These are phyloP conservation scores for Aspidiotus destructor DNA, from an alignment of 2,888 invertebrate genomes.

Conservation along the genomic window DNA sequence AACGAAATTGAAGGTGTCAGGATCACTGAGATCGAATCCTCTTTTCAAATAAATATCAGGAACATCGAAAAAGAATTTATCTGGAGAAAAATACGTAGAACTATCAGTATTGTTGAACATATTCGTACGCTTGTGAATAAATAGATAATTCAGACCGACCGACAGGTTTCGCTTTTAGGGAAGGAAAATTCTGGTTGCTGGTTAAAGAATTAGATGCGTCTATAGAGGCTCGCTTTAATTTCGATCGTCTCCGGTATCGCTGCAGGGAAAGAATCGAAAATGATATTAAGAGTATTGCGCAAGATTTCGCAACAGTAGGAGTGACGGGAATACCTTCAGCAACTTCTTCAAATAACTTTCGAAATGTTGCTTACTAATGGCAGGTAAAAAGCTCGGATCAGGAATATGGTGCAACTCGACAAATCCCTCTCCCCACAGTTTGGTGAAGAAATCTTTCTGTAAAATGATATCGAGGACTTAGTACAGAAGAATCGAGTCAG, in stretches of 20 bases:
- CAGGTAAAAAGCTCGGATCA: constrained; percentile 69
- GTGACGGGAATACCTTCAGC: constrained; percentile 42
- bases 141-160: constrained; percentile 9
- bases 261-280: background rate
- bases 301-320: too few relatives aligned
- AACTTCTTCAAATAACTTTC: constrained; percentile 75
- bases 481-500: constrained; percentile 12
- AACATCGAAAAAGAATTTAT: constrained; percentile 46
- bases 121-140: constrained; percentile 10
- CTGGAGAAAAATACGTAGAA: constrained; percentile 41
- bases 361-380: constrained; percentile 74
- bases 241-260: constrained; percentile 15
- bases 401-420: constrained; percentile 69
- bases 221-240: constrained; percentile 17
- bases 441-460: constrained; percentile 74
- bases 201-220: constrained; percentile 11
- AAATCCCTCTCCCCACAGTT: constrained; percentile 95
- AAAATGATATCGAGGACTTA: constrained; percentile 29
- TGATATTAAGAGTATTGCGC: too few relatives aligned
- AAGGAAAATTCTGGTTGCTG: constrained; percentile 13
- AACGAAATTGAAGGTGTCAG: constrained; percentile 71
- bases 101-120: background rate
- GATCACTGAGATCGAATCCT: constrained; percentile 66
- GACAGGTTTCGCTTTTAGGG: constrained; percentile 7
- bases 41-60: constrained; percentile 77